Evolutionary conservation across 2,113 vertebrate genomes (phyloP).

Genomic region (Oriolus oriolus): DNA sequence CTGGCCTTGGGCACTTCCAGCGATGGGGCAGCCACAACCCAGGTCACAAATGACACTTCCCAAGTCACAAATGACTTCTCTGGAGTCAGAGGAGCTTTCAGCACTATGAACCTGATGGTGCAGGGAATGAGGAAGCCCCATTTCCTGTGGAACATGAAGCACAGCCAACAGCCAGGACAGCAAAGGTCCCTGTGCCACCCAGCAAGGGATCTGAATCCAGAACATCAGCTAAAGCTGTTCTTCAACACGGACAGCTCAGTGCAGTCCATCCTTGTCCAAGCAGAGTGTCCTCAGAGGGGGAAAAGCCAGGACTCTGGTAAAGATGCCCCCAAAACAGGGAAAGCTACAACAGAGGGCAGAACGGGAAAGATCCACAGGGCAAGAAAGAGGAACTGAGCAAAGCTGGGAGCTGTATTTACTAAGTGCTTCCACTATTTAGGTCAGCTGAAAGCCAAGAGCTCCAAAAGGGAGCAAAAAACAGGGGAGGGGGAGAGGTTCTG

Average conservation of each 20-base stretch:
- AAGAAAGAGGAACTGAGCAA: neutral
- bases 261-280: neutral
- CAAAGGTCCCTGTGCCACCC: neutral
- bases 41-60: neutral
- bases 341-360: neutral
- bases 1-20: neutral
- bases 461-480: neutral
- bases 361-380: neutral
- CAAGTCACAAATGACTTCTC: neutral
- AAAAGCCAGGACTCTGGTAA: neutral
- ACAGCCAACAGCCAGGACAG: neutral
- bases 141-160: accelerated
- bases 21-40: neutral
- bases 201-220: accelerated
- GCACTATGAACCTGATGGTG: neutral
- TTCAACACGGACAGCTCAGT: accelerated
- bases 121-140: neutral
- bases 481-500: neutral
- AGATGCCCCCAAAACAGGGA: neutral
- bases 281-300: neutral
- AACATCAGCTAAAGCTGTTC: neutral
- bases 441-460: neutral
- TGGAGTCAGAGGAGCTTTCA: neutral
- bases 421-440: neutral
- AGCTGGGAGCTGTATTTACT: neutral